Base-by-base conservation (phyloP, 2,797 vertebrate genomes). In the Enoplosus armatus region DNA sequence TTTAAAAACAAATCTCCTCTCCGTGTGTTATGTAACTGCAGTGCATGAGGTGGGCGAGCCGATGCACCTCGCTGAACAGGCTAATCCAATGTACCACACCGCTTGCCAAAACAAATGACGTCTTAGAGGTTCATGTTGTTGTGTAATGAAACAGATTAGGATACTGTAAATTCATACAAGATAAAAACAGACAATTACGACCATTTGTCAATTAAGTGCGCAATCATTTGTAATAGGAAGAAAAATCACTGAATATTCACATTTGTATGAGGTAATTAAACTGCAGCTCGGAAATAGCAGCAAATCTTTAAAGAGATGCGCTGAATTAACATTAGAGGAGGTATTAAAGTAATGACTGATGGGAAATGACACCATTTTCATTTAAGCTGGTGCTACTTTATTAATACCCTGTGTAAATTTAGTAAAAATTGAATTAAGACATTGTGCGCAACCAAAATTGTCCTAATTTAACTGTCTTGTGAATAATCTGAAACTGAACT, bases 11-110 rank as follows among this genome's bases (percentile, higher is more conserved):
- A 76, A 86, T 80, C 67, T 88, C 45, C 70, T 75, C 22, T 72
- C 74, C 59, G 64, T 63, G 54, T 55, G 79, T 92, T 93, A 86
- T 59, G 66, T 39, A 91, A 91, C 50, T 4, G 69, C 65, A 72
- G 82, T 50, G 8, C 75, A 83, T 26, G 82, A 75, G 73, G 87
- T 79, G 80, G 89, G 87, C 48, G 86, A 82, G 80, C 58, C 41
- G n/a, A 82, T 85, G 82, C 80, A 79, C 84, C 80, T 83, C 77
- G 16, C 63, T 78, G 72, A 85, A 78, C 80, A 78, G 71, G 75
- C 86, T 90, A 80, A 89, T 90, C 82, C 80, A 80, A 85, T 70
- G 74, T 61, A 81, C 68, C 65, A 22, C 76, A 50, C 43, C 14
- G 37, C 61, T 37, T 69, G 88, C 85, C 87, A 87, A 87, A 85